Evolutionary conservation across 2,113 vertebrate genomes (phyloP).

Genomic region (Laticauda colubrina): DNA sequence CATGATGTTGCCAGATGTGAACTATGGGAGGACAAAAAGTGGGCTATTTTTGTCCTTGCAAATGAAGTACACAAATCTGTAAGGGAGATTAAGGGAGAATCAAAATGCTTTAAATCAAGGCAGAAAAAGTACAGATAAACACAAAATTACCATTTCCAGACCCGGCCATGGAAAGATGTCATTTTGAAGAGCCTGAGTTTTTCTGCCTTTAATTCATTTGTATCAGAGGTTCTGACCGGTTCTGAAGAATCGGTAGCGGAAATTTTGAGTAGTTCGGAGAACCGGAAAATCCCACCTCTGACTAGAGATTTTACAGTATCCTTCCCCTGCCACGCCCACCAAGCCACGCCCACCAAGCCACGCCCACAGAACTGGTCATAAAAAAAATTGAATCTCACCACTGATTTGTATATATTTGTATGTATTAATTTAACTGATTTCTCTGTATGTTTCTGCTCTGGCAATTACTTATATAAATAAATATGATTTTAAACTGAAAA

Average conservation of each 20-base stretch:
- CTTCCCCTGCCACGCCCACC: too few relatives aligned
- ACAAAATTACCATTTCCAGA: not conserved
- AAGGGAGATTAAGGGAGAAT: not conserved
- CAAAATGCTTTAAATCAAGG: too few relatives aligned
- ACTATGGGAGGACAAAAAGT: not conserved
- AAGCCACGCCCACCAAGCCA: too few relatives aligned
- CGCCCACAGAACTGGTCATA: too few relatives aligned
- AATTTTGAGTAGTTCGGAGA: too few relatives aligned
- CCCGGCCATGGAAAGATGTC: not conserved
- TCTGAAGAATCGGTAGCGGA: too few relatives aligned
- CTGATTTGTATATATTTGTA: not conserved
- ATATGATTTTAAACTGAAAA: not conserved
- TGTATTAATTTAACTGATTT: not conserved
- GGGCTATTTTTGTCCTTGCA: not conserved
- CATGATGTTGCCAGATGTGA: not conserved
- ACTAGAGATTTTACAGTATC: too few relatives aligned
- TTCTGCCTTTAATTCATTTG: not conserved
- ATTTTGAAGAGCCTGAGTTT: not conserved
- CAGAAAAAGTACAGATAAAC: not conserved
- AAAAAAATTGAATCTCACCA: too few relatives aligned
- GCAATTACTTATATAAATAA: not conserved
- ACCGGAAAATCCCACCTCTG: too few relatives aligned
- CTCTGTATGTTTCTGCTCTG: not conserved
- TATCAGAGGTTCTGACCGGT: too few relatives aligned
- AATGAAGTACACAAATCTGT: not conserved